phyloP scores from a whole-genome alignment of 2,797 vertebrate genomes.

The Gymnoscopelus microlampas region DNA sequence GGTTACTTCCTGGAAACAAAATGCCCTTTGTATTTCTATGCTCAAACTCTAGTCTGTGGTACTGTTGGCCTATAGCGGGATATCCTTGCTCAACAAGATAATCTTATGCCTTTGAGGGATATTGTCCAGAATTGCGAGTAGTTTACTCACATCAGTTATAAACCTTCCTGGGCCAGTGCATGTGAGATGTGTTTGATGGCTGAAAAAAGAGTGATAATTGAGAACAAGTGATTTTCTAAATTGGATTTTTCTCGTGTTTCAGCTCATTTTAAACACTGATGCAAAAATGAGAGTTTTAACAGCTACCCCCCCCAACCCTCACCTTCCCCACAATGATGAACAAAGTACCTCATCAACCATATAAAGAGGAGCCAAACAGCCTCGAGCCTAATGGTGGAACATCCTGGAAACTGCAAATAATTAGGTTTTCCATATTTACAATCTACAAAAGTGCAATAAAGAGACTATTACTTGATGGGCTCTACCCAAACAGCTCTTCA shows the following conservation, averaged over 20 bases:
- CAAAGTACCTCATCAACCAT: conserved; percentile 55
- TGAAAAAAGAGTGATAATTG: conserved; percentile 45
- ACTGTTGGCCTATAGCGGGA: background rate
- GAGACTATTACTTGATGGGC: too few relatives aligned
- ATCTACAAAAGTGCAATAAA: too few relatives aligned
- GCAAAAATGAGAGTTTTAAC: conserved; percentile 14
- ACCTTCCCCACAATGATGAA: conserved; percentile 53
- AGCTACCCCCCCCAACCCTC: background rate
- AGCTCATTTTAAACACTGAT: conserved; percentile 25
- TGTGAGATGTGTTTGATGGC: conserved; percentile 32
- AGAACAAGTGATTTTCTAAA: conserved; percentile 1
- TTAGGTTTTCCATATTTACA: conserved; percentile 29
- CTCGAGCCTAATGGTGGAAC: conserved; percentile 62
- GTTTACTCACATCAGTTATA: conserved; percentile 19
- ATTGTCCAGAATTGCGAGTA: conserved; percentile 4
- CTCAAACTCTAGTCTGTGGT: background rate
- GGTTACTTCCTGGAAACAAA: too few relatives aligned
- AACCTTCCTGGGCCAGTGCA: conserved; percentile 45
- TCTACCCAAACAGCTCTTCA: too few relatives aligned
- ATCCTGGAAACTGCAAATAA: conserved; percentile 51
- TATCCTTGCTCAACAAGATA: conserved; percentile 19
- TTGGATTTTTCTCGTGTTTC: background rate
- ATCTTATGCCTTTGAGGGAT: conserved; percentile 13
- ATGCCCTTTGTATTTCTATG: too few relatives aligned
- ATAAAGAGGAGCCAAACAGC: conserved; percentile 65